Conservation (phyloP, 2,888 invertebrate species). For the Pseudococcus viburni region DNA sequence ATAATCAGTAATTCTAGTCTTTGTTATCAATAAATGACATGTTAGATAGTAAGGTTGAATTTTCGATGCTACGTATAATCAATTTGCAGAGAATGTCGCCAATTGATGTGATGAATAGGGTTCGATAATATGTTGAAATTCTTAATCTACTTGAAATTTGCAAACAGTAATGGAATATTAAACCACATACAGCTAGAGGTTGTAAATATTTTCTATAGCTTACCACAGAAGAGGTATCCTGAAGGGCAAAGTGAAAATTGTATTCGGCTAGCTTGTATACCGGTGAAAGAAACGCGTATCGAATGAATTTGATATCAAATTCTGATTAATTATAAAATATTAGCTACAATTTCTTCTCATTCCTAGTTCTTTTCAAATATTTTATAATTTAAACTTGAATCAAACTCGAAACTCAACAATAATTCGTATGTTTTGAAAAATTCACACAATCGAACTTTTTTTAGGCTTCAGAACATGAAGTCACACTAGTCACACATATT, state of each 20-base stretch:
- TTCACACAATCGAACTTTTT: too few species aligned
- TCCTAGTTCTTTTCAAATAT: too few species aligned
- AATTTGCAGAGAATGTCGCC: neutral
- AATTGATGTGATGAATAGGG: neutral
- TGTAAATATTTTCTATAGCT: neutral
- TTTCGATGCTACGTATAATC: conserved; percentile 16
- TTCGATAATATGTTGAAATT: neutral
- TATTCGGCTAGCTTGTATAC: neutral
- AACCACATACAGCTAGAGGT: neutral
- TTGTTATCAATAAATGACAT: neutral
- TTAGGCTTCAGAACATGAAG: too few species aligned
- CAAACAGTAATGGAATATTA: neutral
- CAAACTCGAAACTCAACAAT: too few species aligned
- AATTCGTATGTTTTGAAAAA: too few species aligned
- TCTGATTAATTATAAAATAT: neutral
- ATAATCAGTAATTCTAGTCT: neutral
- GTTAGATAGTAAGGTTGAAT: conserved; percentile 22
- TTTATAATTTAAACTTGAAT: too few species aligned
- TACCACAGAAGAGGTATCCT: neutral
- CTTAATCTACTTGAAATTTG: neutral
- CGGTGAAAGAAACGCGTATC: neutral
- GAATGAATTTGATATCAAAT: neutral
- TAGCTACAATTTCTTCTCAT: neutral
- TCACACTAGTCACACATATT: too few species aligned
- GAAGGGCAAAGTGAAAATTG: neutral